Base-by-base conservation (phyloP, 2,888 invertebrate species). In the Clistopyga incitator region DNA sequence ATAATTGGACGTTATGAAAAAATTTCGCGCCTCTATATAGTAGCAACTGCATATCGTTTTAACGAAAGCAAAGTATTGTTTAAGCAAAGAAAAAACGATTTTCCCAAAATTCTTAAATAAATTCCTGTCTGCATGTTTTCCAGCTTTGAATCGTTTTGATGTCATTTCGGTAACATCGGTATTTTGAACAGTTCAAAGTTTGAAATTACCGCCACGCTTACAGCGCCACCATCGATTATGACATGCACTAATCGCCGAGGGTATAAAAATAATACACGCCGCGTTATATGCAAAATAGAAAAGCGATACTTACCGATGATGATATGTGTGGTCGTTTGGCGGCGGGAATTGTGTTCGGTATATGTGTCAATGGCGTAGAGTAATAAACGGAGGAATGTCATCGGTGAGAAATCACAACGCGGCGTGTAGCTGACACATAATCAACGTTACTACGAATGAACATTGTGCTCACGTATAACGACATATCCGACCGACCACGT, bases 251-350 rank as follows among this genome's bases (percentile, higher is more conserved):
- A 1, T 29, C 52, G 18, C 1, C 52, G 6, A 45, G n/a, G n/a
- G n/a, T 1, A 59, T 29, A 61, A 29, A 61, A 34, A 61, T n/a
- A 61, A 18, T n/a, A 61, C 29, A 34, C 61, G n/a, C 34, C n/a
- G 34, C 29, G 18, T 61, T 34, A 61, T 1, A 61, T n/a, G 61
- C 34, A 34, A 59, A 59, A 6, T 54, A 54, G 54, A 29, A 29
- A 29, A 23, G 13, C 59, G 6, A 59, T 59, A 34, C n/a, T 6
- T 34, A 4, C 15, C 6, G n/a, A 54, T 54, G 1, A 23, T 20
- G 10, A 54, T 23, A 54, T 23, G 11, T 54, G 11, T 23, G 54
- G n/a, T n/a, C 11, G 2, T 3, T 54, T 10, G 23, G 11, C 10
- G 11, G 11, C 54, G 11, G 11, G 11, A 54, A 3, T 20, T 54